Base-by-base conservation (phyloP, 2,888 invertebrate genomes). In the Eugnorisma glareosa region DNA sequence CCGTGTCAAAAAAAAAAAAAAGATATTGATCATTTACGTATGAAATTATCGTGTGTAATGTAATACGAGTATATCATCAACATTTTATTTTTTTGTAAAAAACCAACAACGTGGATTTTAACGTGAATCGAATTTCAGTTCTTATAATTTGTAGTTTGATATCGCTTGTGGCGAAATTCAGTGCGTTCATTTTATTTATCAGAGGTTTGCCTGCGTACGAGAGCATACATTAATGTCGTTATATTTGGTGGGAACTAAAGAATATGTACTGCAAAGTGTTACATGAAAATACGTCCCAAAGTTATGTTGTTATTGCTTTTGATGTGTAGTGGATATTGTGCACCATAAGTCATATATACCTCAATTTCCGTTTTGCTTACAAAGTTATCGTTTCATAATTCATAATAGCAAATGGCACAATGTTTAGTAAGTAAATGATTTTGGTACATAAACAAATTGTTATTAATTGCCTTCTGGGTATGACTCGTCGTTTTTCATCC, bases 391-490 rank as follows among this genome's bases (percentile, higher is more conserved):
- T 68, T 75, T 66, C 40, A 51, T 70, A 76, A 61, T 75, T 66
- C 40, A 51, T 70, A 76, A 61, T 77, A 75, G 74, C 21, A 63
- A 86, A 86, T 76, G 63, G 73, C 59, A 81, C 57, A 75, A 75
- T 43, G 63, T 75, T 68, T 15, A 40, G 43, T 80, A 69, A 51
- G 79, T 67, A 77, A 82, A 76, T 77, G 67, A 77, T 59, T 75
- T 77, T 80, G 67, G 71, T 71, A 69, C 51, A 37, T 63, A 77
- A 75, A 83, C 79, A 85, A 87, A 87, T 87, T 82, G 81, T 87
- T 83, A 87, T 87, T 85, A 87, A 87, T 87, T 87, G 74, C 80
- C 73, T 67, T 85, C 77, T 82, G 81, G 79, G 61, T 84, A 79
- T 87, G 86, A 85, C 85, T 84, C 70, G 71, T 76, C 77, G 75